Evolutionary conservation across 2,888 invertebrate genomes (phyloP).

Genomic region (Dicyrtomina minuta): DNA sequence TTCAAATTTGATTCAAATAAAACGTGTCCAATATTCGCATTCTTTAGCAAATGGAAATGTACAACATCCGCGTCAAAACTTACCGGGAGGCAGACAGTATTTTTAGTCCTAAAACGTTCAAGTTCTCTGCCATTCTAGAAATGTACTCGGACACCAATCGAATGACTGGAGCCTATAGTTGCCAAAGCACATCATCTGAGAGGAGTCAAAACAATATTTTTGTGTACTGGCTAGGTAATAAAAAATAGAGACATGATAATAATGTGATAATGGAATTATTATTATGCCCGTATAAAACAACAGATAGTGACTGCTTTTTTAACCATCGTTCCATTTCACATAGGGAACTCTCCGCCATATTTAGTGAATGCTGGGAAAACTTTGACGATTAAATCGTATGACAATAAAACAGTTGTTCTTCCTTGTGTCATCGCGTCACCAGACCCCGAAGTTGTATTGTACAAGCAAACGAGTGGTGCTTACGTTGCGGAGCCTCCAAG

Average conservation of each 20-base stretch:
- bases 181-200: conserved; percentile 39
- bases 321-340: not conserved
- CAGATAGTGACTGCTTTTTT: not conserved
- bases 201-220: conserved; percentile 44
- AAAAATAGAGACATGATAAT: too few relatives aligned
- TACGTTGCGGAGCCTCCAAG: conserved; percentile 12
- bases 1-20: too few relatives aligned
- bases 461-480: conserved; percentile 34
- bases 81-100: conserved; percentile 28
- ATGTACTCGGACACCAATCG: conserved; percentile 30
- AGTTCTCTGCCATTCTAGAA: conserved; percentile 39
- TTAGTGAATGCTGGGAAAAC: conserved; percentile 45
- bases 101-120: conserved; percentile 43
- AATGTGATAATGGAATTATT: not conserved
- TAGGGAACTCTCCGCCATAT: conserved; percentile 39
- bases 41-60: conserved; percentile 14
- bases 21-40: too few relatives aligned
- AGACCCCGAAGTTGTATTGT: conserved; percentile 37
- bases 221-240: conserved; percentile 48
- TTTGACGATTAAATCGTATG: conserved; percentile 41
- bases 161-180: conserved; percentile 47
- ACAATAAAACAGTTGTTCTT: conserved; percentile 39
- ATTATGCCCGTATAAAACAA: not conserved
- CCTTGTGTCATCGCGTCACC: conserved; percentile 49
- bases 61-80: conserved; percentile 5